phyloP scores from a whole-genome alignment of 1,140 invertebrate genomes.

The Drosophila auraria region DNA sequence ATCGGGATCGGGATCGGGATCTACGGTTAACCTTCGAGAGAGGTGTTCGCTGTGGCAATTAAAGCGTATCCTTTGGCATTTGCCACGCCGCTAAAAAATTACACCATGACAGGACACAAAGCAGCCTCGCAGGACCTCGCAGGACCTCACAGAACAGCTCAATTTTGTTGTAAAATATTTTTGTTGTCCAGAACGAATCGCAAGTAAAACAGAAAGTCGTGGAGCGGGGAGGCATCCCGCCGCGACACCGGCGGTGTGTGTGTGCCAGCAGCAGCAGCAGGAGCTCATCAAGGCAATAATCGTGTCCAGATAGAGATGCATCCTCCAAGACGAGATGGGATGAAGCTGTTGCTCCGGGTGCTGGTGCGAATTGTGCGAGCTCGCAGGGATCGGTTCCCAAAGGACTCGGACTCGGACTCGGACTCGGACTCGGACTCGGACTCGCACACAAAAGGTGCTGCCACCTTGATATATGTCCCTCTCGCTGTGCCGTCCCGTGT shows the following conservation, averaged over 20 bases:
- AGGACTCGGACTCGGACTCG: constrained; percentile 30
- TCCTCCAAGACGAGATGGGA: constrained; percentile 16
- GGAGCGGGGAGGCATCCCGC: constrained; percentile 41
- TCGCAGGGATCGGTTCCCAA: constrained; percentile 41
- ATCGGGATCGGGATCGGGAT: no score
- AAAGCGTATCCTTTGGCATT: constrained; percentile 79
- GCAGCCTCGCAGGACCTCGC: constrained; percentile 55
- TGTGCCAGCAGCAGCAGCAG: constrained; percentile 81
- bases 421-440: neutral
- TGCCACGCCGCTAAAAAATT: constrained; percentile 78
- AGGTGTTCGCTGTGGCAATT: constrained; percentile 65
- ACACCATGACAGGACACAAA: constrained; percentile 66
- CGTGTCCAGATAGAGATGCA: constrained; percentile 61
- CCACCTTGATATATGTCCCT: constrained; percentile 59
- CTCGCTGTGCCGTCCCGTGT: constrained; percentile 26
- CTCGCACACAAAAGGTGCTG: constrained; percentile 49
- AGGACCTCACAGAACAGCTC: constrained; percentile 71
- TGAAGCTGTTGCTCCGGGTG: constrained; percentile 71
- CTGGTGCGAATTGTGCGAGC: constrained; percentile 64
- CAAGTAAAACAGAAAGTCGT: constrained; percentile 63
- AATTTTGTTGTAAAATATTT: constrained; percentile 83
- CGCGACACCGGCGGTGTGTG: constrained; percentile 59
- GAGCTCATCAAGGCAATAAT: constrained; percentile 84
- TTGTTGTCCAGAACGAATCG: constrained; percentile 81
- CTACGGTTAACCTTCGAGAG: constrained; percentile 47